These are phyloP conservation scores for Thermophis baileyi DNA, from an alignment of 2,113 vertebrate genomes.

Conservation along the genomic window DNA sequence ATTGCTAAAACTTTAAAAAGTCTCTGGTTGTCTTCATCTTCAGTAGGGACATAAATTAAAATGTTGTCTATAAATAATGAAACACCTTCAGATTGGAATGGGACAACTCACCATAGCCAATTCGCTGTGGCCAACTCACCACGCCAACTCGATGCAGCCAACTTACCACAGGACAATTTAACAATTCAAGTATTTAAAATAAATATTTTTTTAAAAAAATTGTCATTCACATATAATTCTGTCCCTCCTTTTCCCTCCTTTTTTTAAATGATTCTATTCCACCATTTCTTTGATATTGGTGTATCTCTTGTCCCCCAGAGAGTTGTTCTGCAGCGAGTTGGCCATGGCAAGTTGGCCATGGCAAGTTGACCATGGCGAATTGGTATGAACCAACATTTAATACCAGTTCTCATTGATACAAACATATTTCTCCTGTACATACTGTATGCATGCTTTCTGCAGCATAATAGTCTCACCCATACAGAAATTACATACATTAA, in stretches of 20 bases:
- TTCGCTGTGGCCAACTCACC: not conserved
- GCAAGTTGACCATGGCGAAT: not conserved
- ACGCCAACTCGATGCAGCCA: not conserved
- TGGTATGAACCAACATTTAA: not conserved
- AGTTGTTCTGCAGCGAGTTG: not conserved
- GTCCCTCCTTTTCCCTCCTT: not conserved
- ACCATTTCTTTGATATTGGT: not conserved
- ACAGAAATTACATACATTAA: not conserved
- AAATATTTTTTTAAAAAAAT: not conserved
- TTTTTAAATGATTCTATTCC: not conserved
- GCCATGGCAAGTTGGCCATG: not conserved
- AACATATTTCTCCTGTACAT: not conserved
- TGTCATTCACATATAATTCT: not conserved
- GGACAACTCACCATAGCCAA: not conserved
- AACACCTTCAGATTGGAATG: not conserved
- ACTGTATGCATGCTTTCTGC: not conserved
- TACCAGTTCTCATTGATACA: no score
- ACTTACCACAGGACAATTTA: not conserved
- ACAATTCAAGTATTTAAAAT: not conserved
- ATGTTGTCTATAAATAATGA: not conserved
- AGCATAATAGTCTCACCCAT: not conserved
- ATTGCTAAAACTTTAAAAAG: not conserved
- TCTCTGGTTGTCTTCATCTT: not conserved
- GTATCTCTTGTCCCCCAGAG: not conserved
- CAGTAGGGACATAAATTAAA: not conserved